phyloP scores from a whole-genome alignment of 2,113 vertebrate species.

The Manacus vitellinus region DNA sequence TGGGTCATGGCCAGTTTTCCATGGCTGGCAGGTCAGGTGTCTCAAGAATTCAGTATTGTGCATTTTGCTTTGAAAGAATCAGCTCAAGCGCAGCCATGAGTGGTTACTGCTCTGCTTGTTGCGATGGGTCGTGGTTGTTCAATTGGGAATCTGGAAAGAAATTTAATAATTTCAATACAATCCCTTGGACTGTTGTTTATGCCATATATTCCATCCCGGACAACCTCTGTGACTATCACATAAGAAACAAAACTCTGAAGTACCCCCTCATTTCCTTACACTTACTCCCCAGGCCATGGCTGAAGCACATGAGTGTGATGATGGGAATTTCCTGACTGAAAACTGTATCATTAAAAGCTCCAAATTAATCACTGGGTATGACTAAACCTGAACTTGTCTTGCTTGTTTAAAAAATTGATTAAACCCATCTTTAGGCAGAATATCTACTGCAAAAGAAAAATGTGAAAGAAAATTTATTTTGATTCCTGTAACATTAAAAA shows the following conservation, averaged over 20 bases:
- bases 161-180: not conserved
- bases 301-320: not conserved
- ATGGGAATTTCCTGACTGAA: constrained; percentile 4
- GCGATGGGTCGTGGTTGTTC: not conserved
- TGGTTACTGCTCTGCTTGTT: not conserved
- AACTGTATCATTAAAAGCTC: not conserved
- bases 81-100: not conserved
- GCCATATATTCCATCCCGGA: not conserved
- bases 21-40: not conserved
- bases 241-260: not conserved
- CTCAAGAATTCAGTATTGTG: not conserved
- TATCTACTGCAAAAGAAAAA: not conserved
- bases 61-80: not conserved
- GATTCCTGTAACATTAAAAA: not conserved
- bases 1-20: not conserved
- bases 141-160: not conserved
- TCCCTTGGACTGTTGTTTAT: not conserved
- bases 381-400: not conserved
- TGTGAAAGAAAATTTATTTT: constrained; percentile 3
- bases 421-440: not conserved
- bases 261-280: not conserved
- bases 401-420: constrained; percentile 1
- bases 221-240: not conserved
- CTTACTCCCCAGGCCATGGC: not conserved
- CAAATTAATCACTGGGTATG: not conserved